These are phyloP conservation scores for Taphrorychus bicolor DNA, from an alignment of 2,888 invertebrate species.

Conservation along the genomic window DNA sequence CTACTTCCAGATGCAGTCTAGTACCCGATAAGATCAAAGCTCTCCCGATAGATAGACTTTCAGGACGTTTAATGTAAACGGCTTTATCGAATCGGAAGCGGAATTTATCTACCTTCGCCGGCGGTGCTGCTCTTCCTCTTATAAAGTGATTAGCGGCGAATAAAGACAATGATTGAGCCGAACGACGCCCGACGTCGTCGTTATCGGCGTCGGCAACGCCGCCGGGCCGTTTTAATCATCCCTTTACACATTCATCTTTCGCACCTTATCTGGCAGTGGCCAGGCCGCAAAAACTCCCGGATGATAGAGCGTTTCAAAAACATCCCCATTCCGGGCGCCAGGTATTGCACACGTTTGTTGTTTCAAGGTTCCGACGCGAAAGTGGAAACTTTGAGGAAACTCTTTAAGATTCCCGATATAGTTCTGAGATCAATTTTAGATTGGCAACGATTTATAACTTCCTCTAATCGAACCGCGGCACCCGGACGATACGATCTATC, in stretches of 20 bases:
- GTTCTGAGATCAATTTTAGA: slow-evolving; percentile 58
- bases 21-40: not conserved
- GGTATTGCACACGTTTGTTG: not conserved
- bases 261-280: slow-evolving; percentile 52
- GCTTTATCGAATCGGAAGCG: slow-evolving; percentile 4
- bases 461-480: slow-evolving; percentile 56
- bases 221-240: slow-evolving; percentile 58
- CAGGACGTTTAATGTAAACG: slow-evolving; percentile 12
- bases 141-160: slow-evolving; percentile 36
- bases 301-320: slow-evolving; percentile 10
- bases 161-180: slow-evolving; percentile 40
- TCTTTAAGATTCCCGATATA: slow-evolving; percentile 4
- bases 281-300: slow-evolving; percentile 34
- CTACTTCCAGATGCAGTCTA: not conserved
- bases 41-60: not conserved
- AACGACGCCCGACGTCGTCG: slow-evolving; percentile 47
- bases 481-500: slow-evolving; percentile 56
- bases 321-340: not conserved
- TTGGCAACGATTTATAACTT: slow-evolving; percentile 61
- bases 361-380: not conserved
- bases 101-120: slow-evolving; percentile 18
- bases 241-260: slow-evolving; percentile 57
- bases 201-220: slow-evolving; percentile 56
- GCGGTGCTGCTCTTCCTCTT: slow-evolving; percentile 12
- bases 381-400: not conserved